Percentiles rank a stretch among this genome's conserved stretches.
Evolutionary conservation across 1,140 invertebrate species (phyloP).

Genomic region (Micrasema minimum): DNA sequence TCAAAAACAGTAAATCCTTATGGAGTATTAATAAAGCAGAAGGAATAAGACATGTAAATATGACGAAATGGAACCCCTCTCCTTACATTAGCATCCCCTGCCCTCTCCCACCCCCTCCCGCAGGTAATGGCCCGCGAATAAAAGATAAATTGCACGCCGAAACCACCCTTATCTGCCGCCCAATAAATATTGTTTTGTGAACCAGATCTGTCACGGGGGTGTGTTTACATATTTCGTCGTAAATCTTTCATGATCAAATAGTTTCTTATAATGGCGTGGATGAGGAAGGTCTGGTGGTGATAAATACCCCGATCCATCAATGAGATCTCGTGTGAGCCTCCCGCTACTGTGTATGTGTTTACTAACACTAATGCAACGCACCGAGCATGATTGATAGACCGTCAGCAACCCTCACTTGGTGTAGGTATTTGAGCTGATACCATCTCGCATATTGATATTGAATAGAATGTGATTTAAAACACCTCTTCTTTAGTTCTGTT

Average conservation of each 20-base stretch:
- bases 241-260: constrained; percentile 54
- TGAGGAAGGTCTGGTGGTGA: constrained; percentile 4
- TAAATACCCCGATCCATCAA: constrained; percentile 38
- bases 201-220: constrained; percentile 49
- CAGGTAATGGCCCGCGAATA: constrained; percentile 54
- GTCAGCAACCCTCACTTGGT: too few species aligned
- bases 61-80: neutral
- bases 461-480: too few species aligned
- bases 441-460: constrained; percentile 3
- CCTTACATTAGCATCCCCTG: constrained; percentile 9
- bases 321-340: neutral
- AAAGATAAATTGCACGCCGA: constrained; percentile 51
- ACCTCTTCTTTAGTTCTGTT: too few species aligned
- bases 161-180: constrained; percentile 51
- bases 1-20: too few species aligned
- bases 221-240: constrained; percentile 47
- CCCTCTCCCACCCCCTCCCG: constrained; percentile 1
- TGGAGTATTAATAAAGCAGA: too few species aligned
- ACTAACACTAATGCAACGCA: neutral
- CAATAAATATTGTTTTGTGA: constrained; percentile 55
- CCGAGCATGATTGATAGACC: constrained; percentile 18
- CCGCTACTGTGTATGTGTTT: neutral
- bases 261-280: constrained; percentile 51
- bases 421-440: neutral
- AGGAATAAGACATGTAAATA: too few species aligned